These are phyloP conservation scores for Heliocidaris erythrogramma DNA, from an alignment of 35 echinoderm and acorn worm species.

Conservation along the genomic window DNA sequence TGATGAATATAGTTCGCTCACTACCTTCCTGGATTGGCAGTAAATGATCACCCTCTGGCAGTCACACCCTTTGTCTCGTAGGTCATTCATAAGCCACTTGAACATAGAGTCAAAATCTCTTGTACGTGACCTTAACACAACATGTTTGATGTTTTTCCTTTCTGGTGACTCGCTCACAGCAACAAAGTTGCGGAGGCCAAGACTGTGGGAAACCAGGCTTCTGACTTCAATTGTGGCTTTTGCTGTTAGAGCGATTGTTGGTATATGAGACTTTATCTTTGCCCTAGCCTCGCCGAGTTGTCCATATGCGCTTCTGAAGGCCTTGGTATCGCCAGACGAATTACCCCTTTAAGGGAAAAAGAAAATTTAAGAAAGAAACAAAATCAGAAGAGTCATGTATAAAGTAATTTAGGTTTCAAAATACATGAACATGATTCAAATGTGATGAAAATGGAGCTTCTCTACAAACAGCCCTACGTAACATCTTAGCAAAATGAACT, in stretches of 20 bases:
- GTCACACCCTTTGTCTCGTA: too few relatives aligned
- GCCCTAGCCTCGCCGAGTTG: constrained; percentile 37
- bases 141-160: constrained; percentile 43
- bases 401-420: too few relatives aligned
- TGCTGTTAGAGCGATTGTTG: constrained; percentile 40
- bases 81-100: constrained; percentile 46
- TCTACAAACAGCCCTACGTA: too few relatives aligned
- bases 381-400: too few relatives aligned
- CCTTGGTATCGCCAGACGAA: constrained; percentile 34
- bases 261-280: not conserved
- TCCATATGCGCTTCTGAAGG: constrained; percentile 49
- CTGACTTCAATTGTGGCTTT: too few relatives aligned
- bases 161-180: not conserved
- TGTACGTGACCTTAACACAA: constrained; percentile 24
- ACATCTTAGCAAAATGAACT: too few relatives aligned
- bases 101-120: not conserved
- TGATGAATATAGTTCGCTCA: too few relatives aligned
- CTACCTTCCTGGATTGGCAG: too few relatives aligned
- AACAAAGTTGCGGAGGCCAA: constrained; percentile 33
- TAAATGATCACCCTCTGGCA: too few relatives aligned
- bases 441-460: too few relatives aligned
- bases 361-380: not conserved
- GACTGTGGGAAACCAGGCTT: too few relatives aligned
- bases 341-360: not conserved
- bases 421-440: too few relatives aligned